Conservation (phyloP, 37 sponge, comb jelly and placozoan species). For the Hexactinellida sp. region DNA sequence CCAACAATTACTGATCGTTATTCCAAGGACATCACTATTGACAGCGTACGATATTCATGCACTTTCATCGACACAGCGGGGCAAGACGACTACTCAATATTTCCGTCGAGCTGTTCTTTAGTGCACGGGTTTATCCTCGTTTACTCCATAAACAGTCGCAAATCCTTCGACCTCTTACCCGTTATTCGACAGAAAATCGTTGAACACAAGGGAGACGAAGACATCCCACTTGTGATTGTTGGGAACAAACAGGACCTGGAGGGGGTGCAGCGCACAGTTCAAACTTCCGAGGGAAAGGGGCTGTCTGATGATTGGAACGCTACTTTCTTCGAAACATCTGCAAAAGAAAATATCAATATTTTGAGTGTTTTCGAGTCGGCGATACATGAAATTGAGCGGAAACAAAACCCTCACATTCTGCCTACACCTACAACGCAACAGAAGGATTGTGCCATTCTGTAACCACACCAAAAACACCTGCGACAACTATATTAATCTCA, state of each 20-base stretch:
- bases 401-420: background rate
- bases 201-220: background rate
- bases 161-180: background rate
- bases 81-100: background rate
- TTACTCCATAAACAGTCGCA: background rate
- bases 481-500: background rate
- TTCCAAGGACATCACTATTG: background rate
- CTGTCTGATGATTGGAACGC: background rate
- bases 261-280: background rate
- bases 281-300: background rate
- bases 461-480: background rate
- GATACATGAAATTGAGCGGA: background rate
- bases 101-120: background rate
- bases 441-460: background rate
- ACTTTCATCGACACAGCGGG: constrained; percentile 4
- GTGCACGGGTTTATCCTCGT: constrained; percentile 8
- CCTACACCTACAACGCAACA: background rate
- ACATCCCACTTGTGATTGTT: background rate
- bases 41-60: background rate
- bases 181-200: constrained; percentile 4
- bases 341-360: background rate
- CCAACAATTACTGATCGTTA: background rate
- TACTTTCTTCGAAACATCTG: background rate
- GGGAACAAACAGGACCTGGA: background rate
- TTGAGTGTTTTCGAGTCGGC: background rate